These are phyloP conservation scores for Troides helena DNA, from an alignment of 2,888 invertebrate species.

Conservation along the genomic window DNA sequence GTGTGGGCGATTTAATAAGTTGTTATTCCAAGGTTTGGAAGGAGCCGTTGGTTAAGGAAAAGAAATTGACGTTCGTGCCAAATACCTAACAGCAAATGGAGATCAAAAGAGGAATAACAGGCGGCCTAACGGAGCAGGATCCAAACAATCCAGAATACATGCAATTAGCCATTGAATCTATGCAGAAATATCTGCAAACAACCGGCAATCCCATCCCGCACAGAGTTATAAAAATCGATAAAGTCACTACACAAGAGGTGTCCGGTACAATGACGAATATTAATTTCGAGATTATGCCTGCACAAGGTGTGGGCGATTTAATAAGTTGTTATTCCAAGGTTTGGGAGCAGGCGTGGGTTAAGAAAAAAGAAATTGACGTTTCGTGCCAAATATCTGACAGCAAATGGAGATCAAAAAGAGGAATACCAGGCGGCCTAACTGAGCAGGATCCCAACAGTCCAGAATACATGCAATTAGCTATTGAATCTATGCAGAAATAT, in stretches of 20 bases:
- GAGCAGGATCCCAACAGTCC: neutral
- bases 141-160: constrained; percentile 33
- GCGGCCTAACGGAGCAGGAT: constrained; percentile 35
- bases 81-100: too few species aligned
- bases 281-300: too few species aligned
- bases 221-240: too few species aligned
- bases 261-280: too few species aligned
- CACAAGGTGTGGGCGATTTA: too few species aligned
- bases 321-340: constrained; percentile 38
- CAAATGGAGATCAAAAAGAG: constrained; percentile 10
- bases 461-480: neutral
- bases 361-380: too few species aligned
- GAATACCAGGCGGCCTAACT: constrained; percentile 26
- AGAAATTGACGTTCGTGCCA: too few species aligned
- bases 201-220: too few species aligned
- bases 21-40: too few species aligned
- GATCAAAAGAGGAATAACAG: too few species aligned
- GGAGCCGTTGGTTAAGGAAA: neutral
- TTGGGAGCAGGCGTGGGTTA: constrained; percentile 22
- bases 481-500: neutral
- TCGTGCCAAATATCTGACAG: constrained; percentile 33
- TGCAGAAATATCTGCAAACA: constrained; percentile 39
- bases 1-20: too few species aligned
- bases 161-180: constrained; percentile 41
- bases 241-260: neutral